Evolutionary conservation across 2,113 vertebrate species (phyloP).

Genomic region (Podilymbus podiceps): DNA sequence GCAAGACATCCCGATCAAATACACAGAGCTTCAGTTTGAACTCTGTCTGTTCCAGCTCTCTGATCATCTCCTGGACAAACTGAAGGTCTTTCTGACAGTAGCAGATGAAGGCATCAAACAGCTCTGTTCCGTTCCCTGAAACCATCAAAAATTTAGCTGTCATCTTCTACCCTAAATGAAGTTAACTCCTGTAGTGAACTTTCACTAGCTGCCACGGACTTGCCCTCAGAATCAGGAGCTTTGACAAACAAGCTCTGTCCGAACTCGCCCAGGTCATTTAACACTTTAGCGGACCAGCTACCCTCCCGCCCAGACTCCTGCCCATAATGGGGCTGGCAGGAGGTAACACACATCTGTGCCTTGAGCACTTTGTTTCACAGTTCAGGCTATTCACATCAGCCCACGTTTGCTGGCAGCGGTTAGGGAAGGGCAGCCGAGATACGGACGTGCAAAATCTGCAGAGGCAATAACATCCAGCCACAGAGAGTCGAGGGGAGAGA

Average conservation of each 20-base stretch:
- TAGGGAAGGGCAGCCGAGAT: neutral
- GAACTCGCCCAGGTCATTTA: neutral
- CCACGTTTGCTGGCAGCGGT: neutral
- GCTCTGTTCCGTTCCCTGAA: conserved; percentile 80
- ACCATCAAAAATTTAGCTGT: neutral
- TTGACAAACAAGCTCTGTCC: neutral
- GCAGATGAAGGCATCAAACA: conserved; percentile 97
- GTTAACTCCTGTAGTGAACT: neutral
- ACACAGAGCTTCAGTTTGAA: conserved; percentile 91
- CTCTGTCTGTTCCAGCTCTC: conserved; percentile 87
- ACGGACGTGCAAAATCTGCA: neutral
- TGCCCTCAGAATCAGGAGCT: neutral
- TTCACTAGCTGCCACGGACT: neutral
- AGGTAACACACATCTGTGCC: neutral
- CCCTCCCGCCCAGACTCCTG: neutral
- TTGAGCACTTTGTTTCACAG: neutral
- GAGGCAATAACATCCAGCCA: neutral
- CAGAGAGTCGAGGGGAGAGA: neutral
- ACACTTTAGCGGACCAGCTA: neutral
- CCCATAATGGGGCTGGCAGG: neutral
- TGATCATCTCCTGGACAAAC: conserved; percentile 97
- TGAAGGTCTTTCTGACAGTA: conserved; percentile 90
- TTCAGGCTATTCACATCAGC: neutral
- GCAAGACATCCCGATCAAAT: conserved; percentile 93
- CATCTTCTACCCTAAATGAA: neutral